A percentile compares a stretch with the other conserved stretches of the same genome.
These are phyloP conservation scores for Gadus chalcogrammus DNA, from an alignment of 2,113 vertebrate genomes.

Conservation along the genomic window DNA sequence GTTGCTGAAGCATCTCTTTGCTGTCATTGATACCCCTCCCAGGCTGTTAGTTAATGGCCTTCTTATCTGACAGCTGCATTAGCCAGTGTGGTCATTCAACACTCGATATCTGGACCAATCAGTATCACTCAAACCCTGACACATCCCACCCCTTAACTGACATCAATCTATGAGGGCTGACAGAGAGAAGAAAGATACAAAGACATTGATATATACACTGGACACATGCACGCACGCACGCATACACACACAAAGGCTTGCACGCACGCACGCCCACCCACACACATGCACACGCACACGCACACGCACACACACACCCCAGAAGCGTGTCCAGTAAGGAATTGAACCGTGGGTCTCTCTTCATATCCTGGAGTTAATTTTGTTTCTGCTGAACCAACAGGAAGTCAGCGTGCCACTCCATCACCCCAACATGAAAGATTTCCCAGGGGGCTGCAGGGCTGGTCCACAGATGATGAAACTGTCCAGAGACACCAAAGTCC, in stretches of 20 bases:
- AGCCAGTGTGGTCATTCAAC: background rate
- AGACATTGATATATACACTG: no score
- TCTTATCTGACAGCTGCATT: conserved; percentile 4
- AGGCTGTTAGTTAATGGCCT: background rate
- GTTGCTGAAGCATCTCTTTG: no score
- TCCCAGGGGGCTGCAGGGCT: conserved; percentile 46
- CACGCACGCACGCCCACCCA: conserved; percentile 13
- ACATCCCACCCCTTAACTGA: background rate
- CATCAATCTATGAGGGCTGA: no score
- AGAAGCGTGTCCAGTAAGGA: background rate
- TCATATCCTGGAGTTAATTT: conserved; percentile 30
- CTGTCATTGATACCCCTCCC: no score
- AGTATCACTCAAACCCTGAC: background rate
- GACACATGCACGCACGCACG: no score
- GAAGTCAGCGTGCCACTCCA: conserved; percentile 9
- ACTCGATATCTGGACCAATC: background rate
- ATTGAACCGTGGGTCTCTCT: conserved; percentile 2
- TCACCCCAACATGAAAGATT: conserved; percentile 28
- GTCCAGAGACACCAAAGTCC: background rate
- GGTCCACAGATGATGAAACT: conserved; percentile 32
- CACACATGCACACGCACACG: conserved; percentile 1
- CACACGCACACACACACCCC: background rate
- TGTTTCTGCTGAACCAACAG: conserved; percentile 41
- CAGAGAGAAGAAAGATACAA: no score
- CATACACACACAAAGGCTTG: no score